A percentile compares a stretch with the other conserved stretches of the same genome.
These are phyloP conservation scores for Bucco capensis DNA, from an alignment of 2,113 vertebrate genomes.

Conservation along the genomic window DNA sequence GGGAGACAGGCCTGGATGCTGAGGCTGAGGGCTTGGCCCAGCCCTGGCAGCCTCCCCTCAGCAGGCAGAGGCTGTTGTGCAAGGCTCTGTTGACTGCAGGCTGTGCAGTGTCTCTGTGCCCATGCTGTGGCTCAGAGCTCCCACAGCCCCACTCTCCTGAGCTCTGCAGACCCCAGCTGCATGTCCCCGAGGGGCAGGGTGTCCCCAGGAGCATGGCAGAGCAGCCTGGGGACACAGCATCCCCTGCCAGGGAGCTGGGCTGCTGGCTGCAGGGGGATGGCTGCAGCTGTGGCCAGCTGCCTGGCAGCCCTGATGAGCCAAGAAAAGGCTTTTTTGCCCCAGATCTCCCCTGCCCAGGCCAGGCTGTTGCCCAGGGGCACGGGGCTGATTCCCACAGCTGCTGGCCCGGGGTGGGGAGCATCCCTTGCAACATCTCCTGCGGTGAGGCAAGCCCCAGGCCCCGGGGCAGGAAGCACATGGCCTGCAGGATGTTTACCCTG, in stretches of 20 bases:
- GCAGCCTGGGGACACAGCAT: not conserved
- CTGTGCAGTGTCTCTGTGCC: too few relatives aligned
- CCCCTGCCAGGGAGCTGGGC: fast-evolving
- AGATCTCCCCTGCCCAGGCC: not conserved
- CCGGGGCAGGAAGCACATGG: not conserved
- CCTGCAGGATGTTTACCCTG: slow-evolving; percentile 32
- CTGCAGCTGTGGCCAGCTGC: fast-evolving
- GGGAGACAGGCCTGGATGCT: fast-evolving
- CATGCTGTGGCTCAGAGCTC: fast-evolving
- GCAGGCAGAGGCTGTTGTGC: slow-evolving; percentile 13
- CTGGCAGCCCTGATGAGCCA: fast-evolving
- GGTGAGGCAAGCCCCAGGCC: slow-evolving; percentile 8
- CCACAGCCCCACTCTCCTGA: fast-evolving
- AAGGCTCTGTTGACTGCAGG: slow-evolving; percentile 40
- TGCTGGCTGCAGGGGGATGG: fast-evolving
- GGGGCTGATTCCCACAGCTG: fast-evolving
- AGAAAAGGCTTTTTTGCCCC: not conserved
- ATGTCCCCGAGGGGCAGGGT: not conserved
- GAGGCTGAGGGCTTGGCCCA: slow-evolving; percentile 26
- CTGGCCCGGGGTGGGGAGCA: not conserved
- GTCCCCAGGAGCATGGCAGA: fast-evolving
- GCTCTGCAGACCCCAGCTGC: not conserved
- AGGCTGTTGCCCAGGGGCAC: too few relatives aligned
- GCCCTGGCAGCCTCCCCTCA: not conserved
- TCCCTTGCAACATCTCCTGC: not conserved